Evolutionary conservation across 1,140 invertebrate species (phyloP).

Genomic region (Paraescarpia echinospica): DNA sequence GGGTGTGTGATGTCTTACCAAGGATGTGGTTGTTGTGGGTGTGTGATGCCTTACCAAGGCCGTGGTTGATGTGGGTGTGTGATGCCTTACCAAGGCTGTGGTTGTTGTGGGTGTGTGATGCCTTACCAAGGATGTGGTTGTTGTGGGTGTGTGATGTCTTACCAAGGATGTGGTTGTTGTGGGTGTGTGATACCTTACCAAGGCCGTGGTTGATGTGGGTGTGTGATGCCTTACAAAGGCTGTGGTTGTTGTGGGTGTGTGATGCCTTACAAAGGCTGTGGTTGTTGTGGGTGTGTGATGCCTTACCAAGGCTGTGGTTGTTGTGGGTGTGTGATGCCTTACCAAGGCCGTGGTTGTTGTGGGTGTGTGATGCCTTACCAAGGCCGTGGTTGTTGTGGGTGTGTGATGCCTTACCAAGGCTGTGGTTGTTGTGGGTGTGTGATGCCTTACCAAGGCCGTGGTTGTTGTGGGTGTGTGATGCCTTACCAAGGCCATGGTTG

Average conservation of each 20-base stretch:
- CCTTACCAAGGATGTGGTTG: too few relatives aligned
- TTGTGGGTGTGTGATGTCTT: constrained; percentile 24
- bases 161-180: too few relatives aligned
- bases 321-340: constrained; percentile 24
- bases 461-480: not conserved
- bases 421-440: not conserved
- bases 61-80: not conserved
- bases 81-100: too few relatives aligned
- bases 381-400: not conserved
- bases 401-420: constrained; percentile 29
- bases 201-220: not conserved
- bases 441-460: too few relatives aligned
- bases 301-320: too few relatives aligned
- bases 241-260: not conserved
- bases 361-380: constrained; percentile 27
- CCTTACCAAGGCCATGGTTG: constrained; percentile 65
- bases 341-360: too few relatives aligned
- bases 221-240: constrained; percentile 29
- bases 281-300: not conserved
- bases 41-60: constrained; percentile 29
- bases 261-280: too few relatives aligned
- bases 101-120: not conserved
- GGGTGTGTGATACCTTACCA: constrained; percentile 27
- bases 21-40: not conserved
- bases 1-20: constrained; percentile 27